Percentiles rank a stretch among this genome's conserved stretches.
Evolutionary conservation across 1,140 invertebrate species (phyloP).

Genomic region (Drosophila nasuta): DNA sequence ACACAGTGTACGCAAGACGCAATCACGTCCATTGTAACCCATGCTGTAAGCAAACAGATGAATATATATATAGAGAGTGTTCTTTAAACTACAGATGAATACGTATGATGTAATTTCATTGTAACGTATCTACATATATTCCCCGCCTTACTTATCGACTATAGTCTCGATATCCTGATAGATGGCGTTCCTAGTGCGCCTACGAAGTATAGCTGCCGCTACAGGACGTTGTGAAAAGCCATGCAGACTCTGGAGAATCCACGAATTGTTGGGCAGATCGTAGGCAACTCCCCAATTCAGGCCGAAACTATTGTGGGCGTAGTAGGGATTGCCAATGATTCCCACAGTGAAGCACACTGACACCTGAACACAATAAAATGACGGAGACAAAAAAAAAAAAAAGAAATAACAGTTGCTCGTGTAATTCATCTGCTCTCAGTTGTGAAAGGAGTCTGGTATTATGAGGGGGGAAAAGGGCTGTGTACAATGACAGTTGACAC

Average conservation of each 20-base stretch:
- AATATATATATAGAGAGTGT: neutral
- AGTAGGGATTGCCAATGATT: slow-evolving; percentile 80
- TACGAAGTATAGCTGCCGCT: slow-evolving; percentile 86
- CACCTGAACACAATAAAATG: slow-evolving; percentile 61
- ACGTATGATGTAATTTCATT: neutral
- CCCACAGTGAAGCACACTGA: slow-evolving; percentile 82
- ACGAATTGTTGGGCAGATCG: slow-evolving; percentile 89
- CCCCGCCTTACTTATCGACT: slow-evolving; percentile 86
- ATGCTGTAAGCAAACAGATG: slow-evolving; percentile 49
- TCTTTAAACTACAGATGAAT: neutral
- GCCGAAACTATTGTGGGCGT: slow-evolving; percentile 75
- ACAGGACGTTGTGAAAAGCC: slow-evolving; percentile 79
- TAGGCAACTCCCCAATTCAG: slow-evolving; percentile 91
- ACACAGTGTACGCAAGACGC: slow-evolving; percentile 90
- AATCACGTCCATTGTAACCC: slow-evolving; percentile 87
- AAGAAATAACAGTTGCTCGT: neutral
- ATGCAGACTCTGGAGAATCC: slow-evolving; percentile 86
- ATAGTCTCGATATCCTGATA: slow-evolving; percentile 86
- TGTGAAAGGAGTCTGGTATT: no score
- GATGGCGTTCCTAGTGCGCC: slow-evolving; percentile 86
- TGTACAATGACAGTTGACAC: slow-evolving; percentile 30
- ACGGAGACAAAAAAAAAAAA: slow-evolving; percentile 12
- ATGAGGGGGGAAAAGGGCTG: neutral
- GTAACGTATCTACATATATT: neutral
- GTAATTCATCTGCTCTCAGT: slow-evolving; percentile 2